Conservation (phyloP, 1,140 invertebrate species). For the Drosophila nasuta region DNA sequence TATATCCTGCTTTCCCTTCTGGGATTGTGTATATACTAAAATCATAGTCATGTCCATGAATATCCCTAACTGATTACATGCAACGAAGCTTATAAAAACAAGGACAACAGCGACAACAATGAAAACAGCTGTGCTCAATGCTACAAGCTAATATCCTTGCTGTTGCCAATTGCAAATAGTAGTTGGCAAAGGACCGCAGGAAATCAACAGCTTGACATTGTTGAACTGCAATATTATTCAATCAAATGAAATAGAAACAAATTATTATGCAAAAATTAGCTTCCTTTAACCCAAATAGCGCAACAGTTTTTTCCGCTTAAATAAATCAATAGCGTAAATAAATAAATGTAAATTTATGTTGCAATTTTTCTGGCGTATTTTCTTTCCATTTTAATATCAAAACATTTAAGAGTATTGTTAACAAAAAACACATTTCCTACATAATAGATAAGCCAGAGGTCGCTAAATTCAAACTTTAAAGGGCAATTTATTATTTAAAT, state of each 20-base stretch:
- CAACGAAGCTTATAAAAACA: slow-evolving; percentile 78
- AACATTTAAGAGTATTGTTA: too few species aligned
- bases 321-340: too few species aligned
- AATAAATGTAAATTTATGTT: too few species aligned
- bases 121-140: slow-evolving; percentile 68
- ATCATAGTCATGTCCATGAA: slow-evolving; percentile 82
- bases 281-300: too few species aligned
- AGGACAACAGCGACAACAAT: slow-evolving; percentile 69
- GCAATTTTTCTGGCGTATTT: too few species aligned
- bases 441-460: neutral
- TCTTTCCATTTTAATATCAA: too few species aligned
- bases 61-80: slow-evolving; percentile 80
- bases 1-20: neutral
- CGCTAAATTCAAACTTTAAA: neutral
- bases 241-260: too few species aligned
- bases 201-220: neutral
- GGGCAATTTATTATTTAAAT: neutral
- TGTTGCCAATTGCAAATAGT: slow-evolving; percentile 12
- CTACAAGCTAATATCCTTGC: slow-evolving; percentile 56
- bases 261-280: too few species aligned
- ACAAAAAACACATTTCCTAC: too few species aligned
- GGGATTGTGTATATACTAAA: slow-evolving; percentile 56
- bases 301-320: too few species aligned
- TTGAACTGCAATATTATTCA: neutral
- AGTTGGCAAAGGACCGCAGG: neutral